Base-by-base conservation (phyloP, 2,797 vertebrate genomes). In the Cirrhinus mrigala region DNA sequence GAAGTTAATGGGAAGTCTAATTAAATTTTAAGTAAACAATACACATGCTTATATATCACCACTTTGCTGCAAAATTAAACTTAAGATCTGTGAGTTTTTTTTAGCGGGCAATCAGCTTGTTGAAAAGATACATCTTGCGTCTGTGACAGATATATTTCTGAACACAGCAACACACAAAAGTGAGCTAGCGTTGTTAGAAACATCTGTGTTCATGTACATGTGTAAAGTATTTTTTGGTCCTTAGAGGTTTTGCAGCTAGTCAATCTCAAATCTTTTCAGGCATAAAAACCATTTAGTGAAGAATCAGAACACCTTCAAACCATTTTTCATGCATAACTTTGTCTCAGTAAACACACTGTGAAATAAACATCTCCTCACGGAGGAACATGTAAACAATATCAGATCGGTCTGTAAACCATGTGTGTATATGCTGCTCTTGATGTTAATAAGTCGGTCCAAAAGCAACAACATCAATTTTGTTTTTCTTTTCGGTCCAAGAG, bases 401-500 rank as follows among this genome's bases (percentile, higher is more conserved):
- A 78, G 22, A 54, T 27, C 46, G 52, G 75, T 83, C 33, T 85
- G 75, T 74, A 78, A 78, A 79, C 58, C 77, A 78, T 85, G 62
- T 88, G 74, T 82, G 56, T 22, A 60, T 52, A 37, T 82, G 24
- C 1, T 76, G 16, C 24, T 83, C 1, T 44, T 74, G 46, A 64
- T 62, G 50, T 69, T 79, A 78, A 79, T 56, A 79, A 58, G 73
- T n/a, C 14, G 1, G 40, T 52, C 33, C 56, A 62, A 82, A 79
- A 83, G 15, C 22, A 87, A 64, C 84, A 86, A 69, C 77, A 74
- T 86, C 14, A 50, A 24, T 40, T 69, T 85, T 82, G 79, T 81
- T 86, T 83, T 82, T 83, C 52, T 88, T 88, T 80, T 71, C 29
- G 8, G 54, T 85, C 74, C 69, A 58, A 58, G 66, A 79, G 71